A percentile compares a stretch with the other conserved stretches of the same genome.
Evolutionary conservation across 37 sponge, comb jelly and placozoan genomes (phyloP).

Genomic region (Mnemiopsis leidyi): DNA sequence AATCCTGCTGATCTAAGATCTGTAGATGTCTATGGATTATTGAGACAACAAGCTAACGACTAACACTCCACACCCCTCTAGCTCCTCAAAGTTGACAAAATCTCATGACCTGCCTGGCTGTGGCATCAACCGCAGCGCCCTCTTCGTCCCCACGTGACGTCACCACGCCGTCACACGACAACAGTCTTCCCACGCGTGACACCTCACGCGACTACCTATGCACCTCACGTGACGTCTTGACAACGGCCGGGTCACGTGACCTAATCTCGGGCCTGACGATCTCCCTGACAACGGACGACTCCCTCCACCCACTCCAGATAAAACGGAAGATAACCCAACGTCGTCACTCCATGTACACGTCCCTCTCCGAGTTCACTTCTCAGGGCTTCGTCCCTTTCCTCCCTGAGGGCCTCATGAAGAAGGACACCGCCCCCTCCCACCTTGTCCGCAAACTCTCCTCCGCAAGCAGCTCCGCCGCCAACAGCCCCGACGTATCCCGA

Average conservation of each 20-base stretch:
- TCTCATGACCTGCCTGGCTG: not conserved
- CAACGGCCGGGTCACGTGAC: not conserved
- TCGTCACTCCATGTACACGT: not conserved
- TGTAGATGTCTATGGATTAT: too few species aligned
- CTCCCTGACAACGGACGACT: not conserved
- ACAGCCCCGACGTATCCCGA: not conserved
- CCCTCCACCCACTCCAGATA: conserved; percentile 23
- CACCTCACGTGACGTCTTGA: conserved; percentile 1
- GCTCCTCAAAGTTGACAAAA: not conserved
- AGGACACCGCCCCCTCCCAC: not conserved
- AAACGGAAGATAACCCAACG: not conserved
- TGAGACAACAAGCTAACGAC: too few species aligned
- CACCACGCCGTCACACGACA: not conserved
- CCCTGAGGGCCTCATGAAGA: conserved; percentile 10
- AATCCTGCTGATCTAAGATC: too few species aligned
- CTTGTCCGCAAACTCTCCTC: not conserved
- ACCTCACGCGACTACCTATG: not conserved
- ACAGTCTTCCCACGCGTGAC: not conserved
- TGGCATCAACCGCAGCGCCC: not conserved
- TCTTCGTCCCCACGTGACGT: not conserved
- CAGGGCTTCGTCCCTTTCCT: conserved; percentile 24
- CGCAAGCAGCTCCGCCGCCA: not conserved
- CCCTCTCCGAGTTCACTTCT: not conserved
- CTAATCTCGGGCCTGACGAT: not conserved
- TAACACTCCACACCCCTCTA: not conserved